Conservation (phyloP, 2,888 invertebrate species). For the Sussaba pulchella region DNA sequence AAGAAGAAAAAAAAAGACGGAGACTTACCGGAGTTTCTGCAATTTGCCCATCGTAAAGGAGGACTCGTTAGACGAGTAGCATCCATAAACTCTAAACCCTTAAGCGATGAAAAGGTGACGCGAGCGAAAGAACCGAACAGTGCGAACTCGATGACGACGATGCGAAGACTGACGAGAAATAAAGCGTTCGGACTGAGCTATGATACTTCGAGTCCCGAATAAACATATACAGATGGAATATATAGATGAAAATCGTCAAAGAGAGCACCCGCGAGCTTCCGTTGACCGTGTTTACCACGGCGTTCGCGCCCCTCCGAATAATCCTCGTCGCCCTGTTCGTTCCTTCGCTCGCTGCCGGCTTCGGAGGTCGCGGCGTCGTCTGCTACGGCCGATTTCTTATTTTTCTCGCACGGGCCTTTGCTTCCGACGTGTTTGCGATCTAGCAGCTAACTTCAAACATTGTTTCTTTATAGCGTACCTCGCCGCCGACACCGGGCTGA, state of each 20-base stretch:
- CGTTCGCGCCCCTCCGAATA: background rate
- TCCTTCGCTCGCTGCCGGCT: background rate
- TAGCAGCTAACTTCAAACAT: background rate
- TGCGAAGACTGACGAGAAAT: constrained; percentile 18
- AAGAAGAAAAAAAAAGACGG: background rate
- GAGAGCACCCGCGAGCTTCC: constrained; percentile 15
- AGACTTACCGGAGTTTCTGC: constrained; percentile 9
- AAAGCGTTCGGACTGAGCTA: background rate
- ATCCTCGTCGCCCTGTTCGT: constrained; percentile 5
- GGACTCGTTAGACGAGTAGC: background rate
- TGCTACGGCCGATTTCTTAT: background rate
- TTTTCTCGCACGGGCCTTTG: background rate
- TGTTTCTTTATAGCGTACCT: background rate
- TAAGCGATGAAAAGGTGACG: background rate
- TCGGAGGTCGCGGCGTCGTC: background rate
- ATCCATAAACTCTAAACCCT: background rate
- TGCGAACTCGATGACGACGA: constrained; percentile 17
- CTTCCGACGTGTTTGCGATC: background rate
- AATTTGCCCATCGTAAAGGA: constrained; percentile 2
- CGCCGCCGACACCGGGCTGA: background rate
- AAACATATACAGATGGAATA: background rate
- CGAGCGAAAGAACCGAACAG: constrained; percentile 3
- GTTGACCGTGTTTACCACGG: constrained; percentile 1
- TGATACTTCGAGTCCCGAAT: background rate
- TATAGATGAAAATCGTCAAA: constrained; percentile 23